Conservation (phyloP, 2,113 vertebrate genomes). For the Daphoenositta chrysoptera region DNA sequence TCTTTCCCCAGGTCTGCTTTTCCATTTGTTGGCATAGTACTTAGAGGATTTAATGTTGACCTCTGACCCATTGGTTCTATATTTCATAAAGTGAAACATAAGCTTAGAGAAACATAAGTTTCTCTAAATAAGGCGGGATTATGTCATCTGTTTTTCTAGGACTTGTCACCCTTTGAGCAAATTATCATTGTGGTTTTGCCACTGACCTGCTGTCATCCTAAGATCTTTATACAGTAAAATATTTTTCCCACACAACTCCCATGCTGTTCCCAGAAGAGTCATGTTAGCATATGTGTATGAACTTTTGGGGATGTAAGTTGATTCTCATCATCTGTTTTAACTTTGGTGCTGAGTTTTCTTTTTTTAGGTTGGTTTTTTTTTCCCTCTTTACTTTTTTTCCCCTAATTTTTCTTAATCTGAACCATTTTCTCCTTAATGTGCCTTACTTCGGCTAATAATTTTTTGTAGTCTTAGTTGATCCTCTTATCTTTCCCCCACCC, state of each 20-base stretch:
- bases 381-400: neutral
- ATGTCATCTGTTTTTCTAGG: neutral
- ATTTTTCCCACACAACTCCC: neutral
- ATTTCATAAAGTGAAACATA: neutral
- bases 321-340: neutral
- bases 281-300: neutral
- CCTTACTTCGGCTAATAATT: neutral
- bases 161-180: neutral
- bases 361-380: neutral
- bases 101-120: too few species aligned
- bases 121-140: neutral
- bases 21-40: neutral
- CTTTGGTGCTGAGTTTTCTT: neutral
- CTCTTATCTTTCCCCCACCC: neutral
- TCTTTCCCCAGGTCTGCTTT: neutral
- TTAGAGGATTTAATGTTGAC: neutral
- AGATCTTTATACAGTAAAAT: neutral
- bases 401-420: neutral
- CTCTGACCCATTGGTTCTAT: neutral
- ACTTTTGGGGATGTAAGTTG: neutral
- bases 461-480: neutral
- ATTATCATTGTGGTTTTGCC: neutral
- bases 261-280: neutral
- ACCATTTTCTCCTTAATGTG: neutral
- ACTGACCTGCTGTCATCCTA: neutral